Evolutionary conservation across 1,140 invertebrate species (phyloP), one percentile per base, ranked within the genome.

Genomic region (Drosophila hydei): DNA sequence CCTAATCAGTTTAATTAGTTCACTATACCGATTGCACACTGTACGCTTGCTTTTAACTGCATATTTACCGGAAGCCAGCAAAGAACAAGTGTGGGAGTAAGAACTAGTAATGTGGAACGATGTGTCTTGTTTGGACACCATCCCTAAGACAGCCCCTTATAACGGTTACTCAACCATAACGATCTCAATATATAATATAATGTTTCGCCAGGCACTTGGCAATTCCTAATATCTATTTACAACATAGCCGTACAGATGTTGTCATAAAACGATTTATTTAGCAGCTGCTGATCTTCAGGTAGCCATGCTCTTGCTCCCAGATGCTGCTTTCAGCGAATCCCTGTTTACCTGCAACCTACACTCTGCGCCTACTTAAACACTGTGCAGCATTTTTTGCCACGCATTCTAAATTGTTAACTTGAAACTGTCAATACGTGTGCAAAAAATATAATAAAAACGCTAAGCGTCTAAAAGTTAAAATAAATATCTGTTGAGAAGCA

Each of bases 401-500:
- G 6, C 18, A 75, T 75, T 64, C 65, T 30, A 61, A 51, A 62
- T 50, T 21, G 19, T 21, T 64, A 47, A 64, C 48, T 12, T 21
- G n/a, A 59, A 74, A 43, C 70, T 4, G 55, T 77, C 48, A 62
- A 45, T 58, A 87, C 81, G 80, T 64, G 45, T 11, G 45, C 19
- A 30, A 40, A 33, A 16, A 43, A 33, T 14, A 59, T 21, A 58
- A 11, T 12, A 54, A 63, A 38, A 62, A 70, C 81, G 81, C 69
- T 30, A 50, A 85, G 77, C 81, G 77, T 63, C 1, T 12, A 9
- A 83, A 50, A 83, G 9, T 11, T 72, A 72, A 63, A n/a, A 43
- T 40, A 33, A 38, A 19, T 43, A 19, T 21, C 21, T 7, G 42
- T 40, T 21, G n/a, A 47, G 12, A 21, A 33, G 40, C n/a, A 36